Base-by-base conservation (phyloP, 2,888 invertebrate species). In the Cistogaster globosa region DNA sequence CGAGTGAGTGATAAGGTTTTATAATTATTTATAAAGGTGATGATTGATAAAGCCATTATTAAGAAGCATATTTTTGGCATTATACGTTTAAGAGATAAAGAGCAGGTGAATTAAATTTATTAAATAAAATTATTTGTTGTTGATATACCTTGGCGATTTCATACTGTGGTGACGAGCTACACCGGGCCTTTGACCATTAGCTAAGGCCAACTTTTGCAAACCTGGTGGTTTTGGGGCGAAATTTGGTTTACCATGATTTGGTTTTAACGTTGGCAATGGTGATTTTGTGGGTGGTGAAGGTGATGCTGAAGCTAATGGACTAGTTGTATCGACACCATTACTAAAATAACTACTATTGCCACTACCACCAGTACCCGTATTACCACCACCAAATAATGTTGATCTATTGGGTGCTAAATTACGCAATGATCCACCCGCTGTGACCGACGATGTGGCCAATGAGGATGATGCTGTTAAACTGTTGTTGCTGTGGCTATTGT, bases 221-320 rank as follows among this genome's bases (percentile, higher is more conserved):
- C 93, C 93, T 11, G 97, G 97, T 26, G 97, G 97, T 92, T 97
- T 97, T 1, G 97, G 97, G 36, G 97, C 97, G 87, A 97, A 92
- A 92, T 96, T 95, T 26, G 97, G 97, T 92, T 97, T 97, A 71
- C 97, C 97, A 93, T 95, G 94, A 90, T 94, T 94, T 42, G 91
- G 91, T 86, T 91, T 91, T 86, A 83, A 42, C 11, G 77, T 74
- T 62, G 86, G 87, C 62, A 87, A 85, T 74, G 88, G 87, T 36
- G 87, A 87, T 83, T 87, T 87, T 26, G 86, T 75, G 16, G 87
- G 80, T 63, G 83, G 87, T 51, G 84, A 84, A 36, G 84, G 86
- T 62, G 83, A 83, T 42, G 83, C 72, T 38, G 86, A 87, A 77
- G 85, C 78, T 55, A 75, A 85, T 82, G 86, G 88, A 87, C 87